Evolutionary conservation across 2,888 invertebrate species (phyloP).

Genomic region (Piscicola geometra): DNA sequence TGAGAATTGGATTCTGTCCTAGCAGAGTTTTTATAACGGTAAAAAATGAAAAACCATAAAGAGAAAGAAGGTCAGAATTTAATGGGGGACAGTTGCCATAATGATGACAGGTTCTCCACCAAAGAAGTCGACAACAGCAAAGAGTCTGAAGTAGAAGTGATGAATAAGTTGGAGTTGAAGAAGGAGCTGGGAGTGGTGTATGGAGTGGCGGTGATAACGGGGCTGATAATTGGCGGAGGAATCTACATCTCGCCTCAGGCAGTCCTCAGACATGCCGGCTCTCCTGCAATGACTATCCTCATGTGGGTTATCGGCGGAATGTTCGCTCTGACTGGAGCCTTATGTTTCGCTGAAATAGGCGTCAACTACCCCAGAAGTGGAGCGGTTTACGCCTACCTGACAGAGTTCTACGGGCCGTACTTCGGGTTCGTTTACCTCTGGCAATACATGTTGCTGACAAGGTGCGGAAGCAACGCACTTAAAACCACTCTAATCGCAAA

Average conservation of each 20-base stretch:
- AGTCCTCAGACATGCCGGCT: constrained; percentile 61
- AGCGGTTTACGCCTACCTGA: constrained; percentile 59
- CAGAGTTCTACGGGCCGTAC: constrained; percentile 52
- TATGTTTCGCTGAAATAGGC: constrained; percentile 85
- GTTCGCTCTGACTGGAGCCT: constrained; percentile 70
- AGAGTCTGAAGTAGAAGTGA: constrained; percentile 5
- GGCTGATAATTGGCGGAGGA: constrained; percentile 40
- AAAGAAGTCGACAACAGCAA: too few relatives aligned
- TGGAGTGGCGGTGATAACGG: constrained; percentile 38
- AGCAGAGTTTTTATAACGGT: too few relatives aligned
- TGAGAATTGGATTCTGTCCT: too few relatives aligned
- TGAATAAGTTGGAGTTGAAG: constrained; percentile 28
- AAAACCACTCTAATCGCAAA: constrained; percentile 52
- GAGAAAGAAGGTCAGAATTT: too few relatives aligned
- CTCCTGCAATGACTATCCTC: constrained; percentile 68
- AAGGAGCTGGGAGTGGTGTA: constrained; percentile 37
- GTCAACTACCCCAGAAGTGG: constrained; percentile 68
- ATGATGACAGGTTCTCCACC: too few relatives aligned
- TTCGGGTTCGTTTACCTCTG: constrained; percentile 52
- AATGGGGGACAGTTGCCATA: too few relatives aligned
- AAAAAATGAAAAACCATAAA: too few relatives aligned
- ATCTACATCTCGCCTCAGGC: constrained; percentile 40
- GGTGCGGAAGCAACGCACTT: constrained; percentile 51
- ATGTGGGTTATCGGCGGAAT: constrained; percentile 84
- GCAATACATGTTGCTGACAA: constrained; percentile 52